phyloP scores from a whole-genome alignment of 2,797 vertebrate species.

The Avahi laniger region DNA sequence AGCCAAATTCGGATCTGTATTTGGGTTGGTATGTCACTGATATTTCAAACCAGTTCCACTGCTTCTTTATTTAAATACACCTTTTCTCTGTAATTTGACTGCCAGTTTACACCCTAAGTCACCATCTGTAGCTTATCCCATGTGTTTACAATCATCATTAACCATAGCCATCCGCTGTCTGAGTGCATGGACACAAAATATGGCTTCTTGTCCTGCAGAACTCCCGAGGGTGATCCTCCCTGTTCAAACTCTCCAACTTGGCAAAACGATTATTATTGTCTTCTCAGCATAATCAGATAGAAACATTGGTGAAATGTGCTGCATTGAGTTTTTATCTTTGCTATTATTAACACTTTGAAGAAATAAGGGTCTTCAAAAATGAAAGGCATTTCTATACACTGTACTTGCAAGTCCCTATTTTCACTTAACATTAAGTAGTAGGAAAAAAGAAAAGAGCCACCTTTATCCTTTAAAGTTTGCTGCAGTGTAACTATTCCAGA shows the following conservation, averaged over 20 bases:
- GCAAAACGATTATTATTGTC: neutral
- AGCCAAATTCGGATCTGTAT: constrained; percentile 13
- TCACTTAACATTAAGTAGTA: constrained; percentile 62
- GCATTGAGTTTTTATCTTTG: neutral
- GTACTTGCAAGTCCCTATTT: constrained; percentile 50
- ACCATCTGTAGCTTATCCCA: neutral
- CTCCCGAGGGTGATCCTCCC: too few species aligned
- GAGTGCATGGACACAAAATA: neutral
- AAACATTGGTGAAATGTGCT: neutral
- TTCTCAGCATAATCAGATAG: neutral
- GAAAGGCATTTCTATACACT: constrained; percentile 56
- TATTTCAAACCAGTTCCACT: neutral
- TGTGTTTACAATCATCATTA: neutral
- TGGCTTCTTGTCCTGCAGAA: neutral
- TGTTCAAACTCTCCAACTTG: neutral
- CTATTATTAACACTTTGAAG: neutral
- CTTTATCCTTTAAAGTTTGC: constrained; percentile 68
- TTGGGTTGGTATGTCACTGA: neutral
- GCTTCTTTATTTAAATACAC: neutral
- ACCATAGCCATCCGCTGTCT: neutral
- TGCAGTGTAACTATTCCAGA: constrained; percentile 72
- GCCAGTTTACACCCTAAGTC: neutral
- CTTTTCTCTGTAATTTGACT: neutral
- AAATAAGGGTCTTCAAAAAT: constrained; percentile 45
- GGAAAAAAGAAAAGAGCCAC: neutral